Evolutionary conservation across 1,140 invertebrate species (phyloP), one percentile per base, ranked within the genome.

Genomic region (Protaetia brevitarsis): DNA sequence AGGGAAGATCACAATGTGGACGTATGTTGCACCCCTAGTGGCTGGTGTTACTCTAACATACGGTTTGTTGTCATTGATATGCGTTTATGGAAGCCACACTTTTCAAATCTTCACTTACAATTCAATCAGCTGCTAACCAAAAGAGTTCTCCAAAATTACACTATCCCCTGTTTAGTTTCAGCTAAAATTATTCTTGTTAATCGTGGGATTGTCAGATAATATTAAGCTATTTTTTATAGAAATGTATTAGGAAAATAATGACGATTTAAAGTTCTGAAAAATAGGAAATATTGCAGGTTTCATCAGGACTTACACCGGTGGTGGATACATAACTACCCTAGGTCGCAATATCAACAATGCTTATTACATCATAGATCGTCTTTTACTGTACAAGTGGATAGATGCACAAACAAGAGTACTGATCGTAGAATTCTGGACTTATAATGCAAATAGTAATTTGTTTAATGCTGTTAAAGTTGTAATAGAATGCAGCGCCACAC

Each of bases 341-440:
- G 65, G 57, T 7, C 23, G 65, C 27, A 66, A 19, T 23, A 19
- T 66, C 1, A 21, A 29, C 6, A 66, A 66, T 27, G 57, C 65
- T 11, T 66, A 66, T 27, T 66, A 66, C 41, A 60, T 27, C 30
- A 19, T 66, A 19, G n/a, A 66, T 19, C 31, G 27, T 16, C 13
- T 59, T 37, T 11, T 11, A 30, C 11, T 37, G 3, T 16, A 34
- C 8, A 37, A 61, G 30, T 66, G 65, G 65, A 62, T 66, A 10
- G 41, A 60, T 30, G 19, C n/a, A 4, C 8, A n/a, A n/a, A 41
- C 65, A 7, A 66, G 58, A 45, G 65, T 30, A 5, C 11, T 60
- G 21, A 19, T 45, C 51, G 59, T 66, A 45, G 65, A 66, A 31
- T 66, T 66, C 45, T 66, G 57, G 57, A 31, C 65, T 8, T 66